Evolutionary conservation across 2,113 vertebrate genomes (phyloP).

Genomic region (Megaptera novaeangliae): DNA sequence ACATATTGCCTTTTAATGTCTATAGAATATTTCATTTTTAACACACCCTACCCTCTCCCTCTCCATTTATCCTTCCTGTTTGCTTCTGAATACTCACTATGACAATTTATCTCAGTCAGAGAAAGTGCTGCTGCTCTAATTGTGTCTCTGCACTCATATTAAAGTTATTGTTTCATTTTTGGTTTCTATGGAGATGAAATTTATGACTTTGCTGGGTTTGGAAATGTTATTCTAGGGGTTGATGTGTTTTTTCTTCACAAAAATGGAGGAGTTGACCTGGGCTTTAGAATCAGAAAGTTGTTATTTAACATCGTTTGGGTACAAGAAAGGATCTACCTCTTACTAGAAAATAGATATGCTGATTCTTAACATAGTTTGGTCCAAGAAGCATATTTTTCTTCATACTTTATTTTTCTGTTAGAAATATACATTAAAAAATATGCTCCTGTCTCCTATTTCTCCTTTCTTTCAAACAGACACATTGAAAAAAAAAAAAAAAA

Average conservation of each 20-base stretch:
- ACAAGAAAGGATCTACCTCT: background rate
- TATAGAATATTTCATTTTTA: background rate
- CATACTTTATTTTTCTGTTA: background rate
- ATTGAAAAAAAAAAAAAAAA: too few relatives aligned
- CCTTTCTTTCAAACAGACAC: background rate
- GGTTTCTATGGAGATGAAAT: conserved; percentile 44
- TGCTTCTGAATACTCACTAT: background rate
- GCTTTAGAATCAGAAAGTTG: background rate
- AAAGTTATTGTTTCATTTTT: background rate
- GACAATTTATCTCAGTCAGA: background rate
- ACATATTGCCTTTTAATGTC: background rate
- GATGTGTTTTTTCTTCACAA: background rate
- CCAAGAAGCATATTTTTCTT: background rate
- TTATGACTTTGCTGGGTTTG: background rate
- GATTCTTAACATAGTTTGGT: background rate
- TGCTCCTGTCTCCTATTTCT: background rate
- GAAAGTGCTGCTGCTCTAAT: background rate
- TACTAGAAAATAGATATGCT: background rate
- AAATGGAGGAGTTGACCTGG: background rate
- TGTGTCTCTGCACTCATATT: background rate
- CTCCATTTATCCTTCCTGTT: background rate
- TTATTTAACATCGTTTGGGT: background rate
- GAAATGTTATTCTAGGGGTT: background rate
- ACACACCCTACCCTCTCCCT: fast-evolving
- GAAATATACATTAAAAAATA: background rate